These are phyloP conservation scores for Protodeltote pygarga DNA, from an alignment of 2,888 invertebrate species.

Conservation along the genomic window DNA sequence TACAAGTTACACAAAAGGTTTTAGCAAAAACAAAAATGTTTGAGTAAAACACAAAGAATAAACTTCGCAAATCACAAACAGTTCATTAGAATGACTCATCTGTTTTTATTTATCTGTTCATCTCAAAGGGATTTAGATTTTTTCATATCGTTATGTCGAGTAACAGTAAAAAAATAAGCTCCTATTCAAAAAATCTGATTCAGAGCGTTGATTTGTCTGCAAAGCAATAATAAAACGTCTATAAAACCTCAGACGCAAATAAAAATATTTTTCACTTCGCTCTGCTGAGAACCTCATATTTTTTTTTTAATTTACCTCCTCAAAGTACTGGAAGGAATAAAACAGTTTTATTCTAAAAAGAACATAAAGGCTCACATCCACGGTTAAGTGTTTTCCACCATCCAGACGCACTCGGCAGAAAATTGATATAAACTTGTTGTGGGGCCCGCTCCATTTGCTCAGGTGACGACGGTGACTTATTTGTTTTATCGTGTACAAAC, in stretches of 20 bases:
- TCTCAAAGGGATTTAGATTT: conserved; percentile 9
- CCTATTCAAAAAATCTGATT: conserved; percentile 18
- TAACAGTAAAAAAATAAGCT: conserved; percentile 12
- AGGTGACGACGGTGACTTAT: conserved; percentile 79
- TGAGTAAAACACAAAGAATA: conserved; percentile 9
- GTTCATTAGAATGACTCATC: conserved; percentile 22
- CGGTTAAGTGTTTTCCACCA: conserved; percentile 77
- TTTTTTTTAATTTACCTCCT: conserved; percentile 41
- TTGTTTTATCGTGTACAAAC: conserved; percentile 56
- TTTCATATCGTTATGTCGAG: conserved; percentile 9
- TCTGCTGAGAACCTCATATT: conserved; percentile 25
- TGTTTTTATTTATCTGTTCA: conserved; percentile 3
- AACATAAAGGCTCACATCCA: conserved; percentile 65
- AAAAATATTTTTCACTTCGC: conserved; percentile 33
- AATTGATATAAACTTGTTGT: conserved; percentile 85
- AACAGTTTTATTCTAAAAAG: conserved; percentile 54
- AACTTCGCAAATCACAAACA: conserved; percentile 16
- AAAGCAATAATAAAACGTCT: conserved; percentile 16
- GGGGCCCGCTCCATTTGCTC: conserved; percentile 74
- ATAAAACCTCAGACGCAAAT: conserved; percentile 24
- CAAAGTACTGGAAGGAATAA: conserved; percentile 38
- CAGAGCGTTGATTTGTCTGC: conserved; percentile 17
- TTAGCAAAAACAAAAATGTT: neutral
- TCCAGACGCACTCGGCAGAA: conserved; percentile 82
- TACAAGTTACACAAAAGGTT: too few relatives aligned